Conservation (phyloP, 1,140 invertebrate genomes). For the Medauroidea extradentata region DNA sequence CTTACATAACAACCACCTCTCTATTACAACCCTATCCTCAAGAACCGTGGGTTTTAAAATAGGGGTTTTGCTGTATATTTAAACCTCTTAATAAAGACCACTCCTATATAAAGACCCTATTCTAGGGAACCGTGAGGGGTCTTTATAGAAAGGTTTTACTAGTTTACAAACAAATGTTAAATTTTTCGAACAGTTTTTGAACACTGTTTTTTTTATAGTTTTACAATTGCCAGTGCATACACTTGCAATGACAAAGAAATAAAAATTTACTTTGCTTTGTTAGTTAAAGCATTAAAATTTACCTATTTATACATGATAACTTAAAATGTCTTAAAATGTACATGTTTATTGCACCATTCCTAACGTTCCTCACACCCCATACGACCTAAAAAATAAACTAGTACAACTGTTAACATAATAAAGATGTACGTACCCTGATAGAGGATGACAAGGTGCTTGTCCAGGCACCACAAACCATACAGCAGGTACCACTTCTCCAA, state of each 20-base stretch:
- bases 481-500: constrained; percentile 33
- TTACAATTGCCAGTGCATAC: background rate
- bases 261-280: background rate
- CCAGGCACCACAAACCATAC: constrained; percentile 55
- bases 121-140: no score
- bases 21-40: no score
- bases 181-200: background rate
- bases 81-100: no score
- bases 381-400: background rate
- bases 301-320: no score
- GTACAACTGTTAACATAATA: background rate
- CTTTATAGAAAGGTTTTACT: background rate
- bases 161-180: background rate
- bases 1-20: no score
- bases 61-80: no score
- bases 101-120: no score
- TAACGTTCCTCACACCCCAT: background rate
- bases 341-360: background rate
- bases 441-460: constrained; percentile 42
- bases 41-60: no score
- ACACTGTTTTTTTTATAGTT: background rate
- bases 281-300: background rate
- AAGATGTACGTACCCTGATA: constrained; percentile 39
- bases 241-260: background rate
- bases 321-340: background rate